These are phyloP conservation scores for Formica aserva DNA, from an alignment of 2,888 invertebrate species.

Conservation along the genomic window DNA sequence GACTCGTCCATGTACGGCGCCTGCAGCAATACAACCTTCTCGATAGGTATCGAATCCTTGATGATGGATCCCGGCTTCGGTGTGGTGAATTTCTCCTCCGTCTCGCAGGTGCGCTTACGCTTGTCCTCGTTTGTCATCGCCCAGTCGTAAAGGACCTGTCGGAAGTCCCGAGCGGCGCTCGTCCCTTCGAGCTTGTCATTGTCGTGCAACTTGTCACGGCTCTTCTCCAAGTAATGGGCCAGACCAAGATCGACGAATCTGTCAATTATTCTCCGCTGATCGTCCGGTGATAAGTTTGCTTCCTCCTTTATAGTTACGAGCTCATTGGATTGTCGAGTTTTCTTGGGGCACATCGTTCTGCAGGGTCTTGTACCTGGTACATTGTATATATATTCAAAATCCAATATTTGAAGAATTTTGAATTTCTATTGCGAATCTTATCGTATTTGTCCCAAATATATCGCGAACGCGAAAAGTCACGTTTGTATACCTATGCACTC, in stretches of 20 bases:
- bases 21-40: slow-evolving; percentile 70
- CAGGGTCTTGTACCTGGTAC: slow-evolving; percentile 74
- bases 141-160: slow-evolving; percentile 75
- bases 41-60: slow-evolving; percentile 70
- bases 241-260: slow-evolving; percentile 75
- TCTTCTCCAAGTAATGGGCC: slow-evolving; percentile 69
- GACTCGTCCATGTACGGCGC: slow-evolving; percentile 74
- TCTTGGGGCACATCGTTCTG: slow-evolving; percentile 72
- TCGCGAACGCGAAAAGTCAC: not conserved
- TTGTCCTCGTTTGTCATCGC: slow-evolving; percentile 56
- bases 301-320: not conserved
- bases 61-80: slow-evolving; percentile 77
- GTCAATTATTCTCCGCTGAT: slow-evolving; percentile 70
- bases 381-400: not conserved
- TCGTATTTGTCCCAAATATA: not conserved
- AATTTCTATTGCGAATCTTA: not conserved
- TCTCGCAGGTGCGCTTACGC: slow-evolving; percentile 51
- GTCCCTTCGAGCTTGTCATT: slow-evolving; percentile 27
- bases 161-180: slow-evolving; percentile 66
- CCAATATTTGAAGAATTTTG: not conserved
- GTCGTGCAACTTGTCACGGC: slow-evolving; percentile 46
- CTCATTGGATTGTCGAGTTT: slow-evolving; percentile 53
- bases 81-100: slow-evolving; percentile 64
- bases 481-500: slow-evolving; percentile 71
- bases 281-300: slow-evolving; percentile 23